Evolutionary conservation across 1,140 invertebrate species (phyloP).

Genomic region (Camponotus vicinus): DNA sequence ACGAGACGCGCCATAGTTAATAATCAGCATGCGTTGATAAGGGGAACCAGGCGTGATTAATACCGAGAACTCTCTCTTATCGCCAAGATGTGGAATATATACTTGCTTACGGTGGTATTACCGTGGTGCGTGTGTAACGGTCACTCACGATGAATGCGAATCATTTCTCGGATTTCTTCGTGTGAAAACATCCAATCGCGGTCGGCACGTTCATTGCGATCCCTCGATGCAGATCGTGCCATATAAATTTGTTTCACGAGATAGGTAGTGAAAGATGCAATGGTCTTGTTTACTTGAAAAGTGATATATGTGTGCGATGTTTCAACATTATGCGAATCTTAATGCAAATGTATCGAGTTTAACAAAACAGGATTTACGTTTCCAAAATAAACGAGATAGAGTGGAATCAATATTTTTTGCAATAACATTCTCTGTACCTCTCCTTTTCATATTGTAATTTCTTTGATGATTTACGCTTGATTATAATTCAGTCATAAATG

Average conservation of each 20-base stretch:
- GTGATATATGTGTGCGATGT: slow-evolving; percentile 9
- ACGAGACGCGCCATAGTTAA: slow-evolving; percentile 51
- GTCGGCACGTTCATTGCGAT: slow-evolving; percentile 39
- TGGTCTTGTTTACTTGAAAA: slow-evolving; percentile 29
- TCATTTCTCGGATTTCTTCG: slow-evolving; percentile 55
- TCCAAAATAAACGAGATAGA: slow-evolving; percentile 11
- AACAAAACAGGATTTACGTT: slow-evolving; percentile 30
- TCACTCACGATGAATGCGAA: slow-evolving; percentile 57
- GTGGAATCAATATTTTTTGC: not conserved
- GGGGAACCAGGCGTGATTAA: slow-evolving; percentile 62
- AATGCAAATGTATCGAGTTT: slow-evolving; percentile 26
- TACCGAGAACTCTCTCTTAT: slow-evolving; percentile 64
- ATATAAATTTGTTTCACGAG: slow-evolving; percentile 3
- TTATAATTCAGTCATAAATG: not conserved
- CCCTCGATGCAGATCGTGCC: not conserved
- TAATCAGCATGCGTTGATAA: slow-evolving; percentile 64
- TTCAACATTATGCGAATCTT: slow-evolving; percentile 21
- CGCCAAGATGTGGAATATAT: slow-evolving; percentile 60
- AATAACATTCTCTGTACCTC: not conserved
- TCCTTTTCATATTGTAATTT: slow-evolving; percentile 6
- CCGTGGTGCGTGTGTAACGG: slow-evolving; percentile 33
- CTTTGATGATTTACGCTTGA: not conserved
- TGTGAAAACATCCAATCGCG: slow-evolving; percentile 42
- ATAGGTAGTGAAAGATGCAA: slow-evolving; percentile 20
- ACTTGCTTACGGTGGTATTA: slow-evolving; percentile 37